A percentile compares a stretch with the other conserved stretches of the same genome.
These are phyloP conservation scores for Catagonus wagneri DNA, from an alignment of 2,113 vertebrate species.

Conservation along the genomic window DNA sequence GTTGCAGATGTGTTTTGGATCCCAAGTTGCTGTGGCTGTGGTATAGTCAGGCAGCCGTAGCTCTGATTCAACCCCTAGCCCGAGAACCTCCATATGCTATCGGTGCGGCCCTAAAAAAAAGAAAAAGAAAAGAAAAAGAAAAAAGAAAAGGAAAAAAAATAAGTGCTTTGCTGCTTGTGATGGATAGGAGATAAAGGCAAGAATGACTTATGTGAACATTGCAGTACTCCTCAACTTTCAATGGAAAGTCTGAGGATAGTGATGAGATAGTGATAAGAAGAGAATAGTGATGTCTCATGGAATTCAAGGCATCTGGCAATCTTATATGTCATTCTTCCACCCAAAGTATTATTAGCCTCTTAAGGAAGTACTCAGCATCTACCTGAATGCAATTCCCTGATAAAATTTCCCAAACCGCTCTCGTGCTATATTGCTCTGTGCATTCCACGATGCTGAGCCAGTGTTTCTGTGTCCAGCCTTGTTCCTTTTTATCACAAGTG, in stretches of 20 bases:
- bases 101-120: too few relatives aligned
- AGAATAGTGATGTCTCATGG: background rate
- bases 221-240: background rate
- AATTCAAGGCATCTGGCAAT: background rate
- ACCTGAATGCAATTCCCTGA: background rate
- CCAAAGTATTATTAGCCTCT: background rate
- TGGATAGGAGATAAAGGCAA: background rate
- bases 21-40: too few relatives aligned
- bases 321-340: background rate
- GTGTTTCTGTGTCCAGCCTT: background rate
- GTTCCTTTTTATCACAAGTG: background rate
- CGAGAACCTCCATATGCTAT: too few relatives aligned
- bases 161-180: background rate
- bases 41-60: too few relatives aligned
- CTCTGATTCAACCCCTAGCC: too few relatives aligned
- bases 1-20: too few relatives aligned
- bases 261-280: too few relatives aligned
- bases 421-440: background rate
- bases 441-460: background rate
- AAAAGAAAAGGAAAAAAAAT: too few relatives aligned
- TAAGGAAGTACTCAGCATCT: background rate
- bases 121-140: too few relatives aligned
- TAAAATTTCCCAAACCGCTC: background rate
- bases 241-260: background rate
- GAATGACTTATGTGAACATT: background rate